Base-by-base conservation (phyloP, 1,140 invertebrate genomes). In the Apis laboriosa region DNA sequence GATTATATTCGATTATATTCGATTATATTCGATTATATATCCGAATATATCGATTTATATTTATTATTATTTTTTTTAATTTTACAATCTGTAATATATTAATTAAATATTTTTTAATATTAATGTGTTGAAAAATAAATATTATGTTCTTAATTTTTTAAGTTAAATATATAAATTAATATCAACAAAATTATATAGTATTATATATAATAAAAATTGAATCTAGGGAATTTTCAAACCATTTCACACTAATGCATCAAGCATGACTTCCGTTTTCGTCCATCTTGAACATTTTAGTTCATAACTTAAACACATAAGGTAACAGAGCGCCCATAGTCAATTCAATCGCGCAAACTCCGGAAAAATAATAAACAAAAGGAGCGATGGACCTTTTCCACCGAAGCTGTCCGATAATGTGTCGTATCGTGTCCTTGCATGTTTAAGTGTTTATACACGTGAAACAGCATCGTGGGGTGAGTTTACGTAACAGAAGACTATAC, bases 331-430 rank as follows among this genome's bases (percentile, higher is more conserved):
- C 21, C 12, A 11, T 60, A 24, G 49, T 70, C 64, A 60, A 77
- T 82, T 70, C 58, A 60, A 79, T 56, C 75, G 84, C 84, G 87
- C 87, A 86, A 51, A 68, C 82, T 77, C 77, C 81, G 56, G 80
- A 77, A 86, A 84, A 86, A 90, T 89, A 90, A 90, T 90, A 90
- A 90, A 90, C 90, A 90, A 90, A 88, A 90, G 83, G 86, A 88
- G 74, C 80, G 79, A 90, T 89, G 85, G 77, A 74, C 87, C 85
- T 82, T 88, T 81, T 88, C 76, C 43, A 72, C 63, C 78, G 76
- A 77, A 82, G 80, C 71, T 84, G 71, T 12, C 24, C 72, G 68
- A 82, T 83, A 70, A 89, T 89, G 81, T 78, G 53, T 83, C 63
- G 77, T 58, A 43, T 84, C 34, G 72, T 58, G 13, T 72, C 49